These are phyloP conservation scores for Drosophila yakuba DNA, from an alignment of 1,140 invertebrate genomes.

Conservation along the genomic window DNA sequence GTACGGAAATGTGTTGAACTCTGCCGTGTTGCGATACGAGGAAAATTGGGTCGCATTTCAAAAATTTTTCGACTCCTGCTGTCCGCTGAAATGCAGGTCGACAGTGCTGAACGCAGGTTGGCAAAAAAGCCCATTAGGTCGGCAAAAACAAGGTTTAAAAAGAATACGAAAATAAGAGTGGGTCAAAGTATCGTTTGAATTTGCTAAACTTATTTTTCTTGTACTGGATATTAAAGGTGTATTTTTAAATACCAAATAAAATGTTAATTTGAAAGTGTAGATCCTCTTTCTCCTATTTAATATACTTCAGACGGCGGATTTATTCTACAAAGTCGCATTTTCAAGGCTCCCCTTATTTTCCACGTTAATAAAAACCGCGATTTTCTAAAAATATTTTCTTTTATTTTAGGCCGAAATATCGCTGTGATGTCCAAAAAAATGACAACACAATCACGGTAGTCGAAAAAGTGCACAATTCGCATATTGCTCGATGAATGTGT, in stretches of 20 bases:
- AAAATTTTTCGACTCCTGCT: constrained; percentile 35
- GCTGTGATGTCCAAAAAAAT: not conserved
- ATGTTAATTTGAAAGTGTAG: no score
- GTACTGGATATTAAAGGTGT: no score
- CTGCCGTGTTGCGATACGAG: constrained; percentile 56
- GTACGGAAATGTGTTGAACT: constrained; percentile 59
- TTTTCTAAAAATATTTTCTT: not conserved
- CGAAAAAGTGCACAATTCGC: constrained; percentile 15
- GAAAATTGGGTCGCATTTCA: constrained; percentile 62
- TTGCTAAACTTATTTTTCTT: no score
- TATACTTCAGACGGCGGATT: no score
- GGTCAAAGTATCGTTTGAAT: not conserved
- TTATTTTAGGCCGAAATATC: not conserved
- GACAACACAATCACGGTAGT: constrained; percentile 2
- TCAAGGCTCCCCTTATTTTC: no score
- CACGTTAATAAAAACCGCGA: no score
- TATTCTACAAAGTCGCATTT: no score
- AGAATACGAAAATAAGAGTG: not conserved
- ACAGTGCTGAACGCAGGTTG: constrained; percentile 20
- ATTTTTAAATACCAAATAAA: no score
- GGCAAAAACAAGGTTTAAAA: not conserved
- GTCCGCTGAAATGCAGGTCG: constrained; percentile 3
- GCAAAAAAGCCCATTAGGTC: not conserved
- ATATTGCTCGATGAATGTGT: constrained; percentile 46
- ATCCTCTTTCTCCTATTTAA: no score